Percentiles rank a stretch among this genome's conserved stretches.
phyloP scores from a whole-genome alignment of 2,113 vertebrate species.

The Micronycteris hirsuta region DNA sequence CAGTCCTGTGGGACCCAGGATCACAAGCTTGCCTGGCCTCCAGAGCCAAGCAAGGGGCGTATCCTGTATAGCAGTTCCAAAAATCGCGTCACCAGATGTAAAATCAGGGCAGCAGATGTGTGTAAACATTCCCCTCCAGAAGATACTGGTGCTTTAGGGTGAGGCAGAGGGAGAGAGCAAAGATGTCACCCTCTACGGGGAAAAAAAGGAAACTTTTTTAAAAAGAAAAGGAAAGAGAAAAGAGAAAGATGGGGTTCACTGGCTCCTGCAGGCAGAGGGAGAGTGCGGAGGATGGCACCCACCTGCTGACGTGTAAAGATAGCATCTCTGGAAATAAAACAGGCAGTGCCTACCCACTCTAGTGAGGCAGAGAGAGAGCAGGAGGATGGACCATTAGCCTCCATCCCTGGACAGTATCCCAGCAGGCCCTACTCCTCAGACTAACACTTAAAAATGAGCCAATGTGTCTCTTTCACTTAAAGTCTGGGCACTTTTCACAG shows the following conservation, averaged over 20 bases:
- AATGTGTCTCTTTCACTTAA: background rate
- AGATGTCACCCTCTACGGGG: background rate
- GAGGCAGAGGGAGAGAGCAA: background rate
- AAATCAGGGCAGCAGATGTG: background rate
- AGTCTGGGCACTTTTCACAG: background rate
- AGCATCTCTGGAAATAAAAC: background rate
- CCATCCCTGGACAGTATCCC: background rate
- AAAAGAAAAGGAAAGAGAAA: background rate
- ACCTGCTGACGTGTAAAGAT: background rate
- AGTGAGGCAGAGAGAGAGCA: background rate
- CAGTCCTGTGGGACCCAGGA: background rate
- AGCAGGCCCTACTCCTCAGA: background rate
- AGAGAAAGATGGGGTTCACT: background rate
- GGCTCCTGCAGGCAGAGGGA: background rate
- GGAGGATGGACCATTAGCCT: background rate
- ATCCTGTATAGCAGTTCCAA: background rate
- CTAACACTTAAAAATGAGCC: background rate
- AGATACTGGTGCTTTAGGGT: background rate
- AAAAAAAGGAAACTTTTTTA: too few species aligned
- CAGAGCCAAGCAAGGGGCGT: background rate
- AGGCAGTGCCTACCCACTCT: background rate
- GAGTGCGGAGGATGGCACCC: background rate
- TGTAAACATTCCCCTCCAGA: background rate
- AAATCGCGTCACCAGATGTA: background rate
- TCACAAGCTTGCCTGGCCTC: background rate